Percentiles rank a stretch among this genome's conserved stretches.
Conservation (phyloP, 2,113 vertebrate genomes). For the Amphiprion ocellaris region DNA sequence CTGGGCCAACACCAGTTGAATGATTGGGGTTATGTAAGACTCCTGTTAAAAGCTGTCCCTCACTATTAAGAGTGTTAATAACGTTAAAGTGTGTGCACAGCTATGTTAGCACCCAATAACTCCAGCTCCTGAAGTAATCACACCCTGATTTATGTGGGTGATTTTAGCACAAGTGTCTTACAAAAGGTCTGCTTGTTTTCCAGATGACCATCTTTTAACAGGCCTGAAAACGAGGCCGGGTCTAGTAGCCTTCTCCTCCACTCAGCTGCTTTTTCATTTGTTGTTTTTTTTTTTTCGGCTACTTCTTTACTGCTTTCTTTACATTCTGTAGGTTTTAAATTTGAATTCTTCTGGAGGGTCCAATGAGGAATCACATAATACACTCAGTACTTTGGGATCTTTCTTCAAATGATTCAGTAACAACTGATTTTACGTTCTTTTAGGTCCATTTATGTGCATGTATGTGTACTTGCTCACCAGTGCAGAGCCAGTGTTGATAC, state of each 20-base stretch:
- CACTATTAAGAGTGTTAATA: conserved; percentile 64
- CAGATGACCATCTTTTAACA: conserved; percentile 49
- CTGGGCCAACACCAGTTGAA: conserved; percentile 46
- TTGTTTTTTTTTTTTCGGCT: conserved; percentile 24
- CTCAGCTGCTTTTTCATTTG: conserved; percentile 38
- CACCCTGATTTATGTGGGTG: conserved; percentile 55
- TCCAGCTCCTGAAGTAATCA: conserved; percentile 62
- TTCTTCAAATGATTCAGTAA: conserved; percentile 15
- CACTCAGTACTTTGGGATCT: conserved; percentile 3
- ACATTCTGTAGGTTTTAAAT: conserved; percentile 33
- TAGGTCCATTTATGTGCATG: not conserved
- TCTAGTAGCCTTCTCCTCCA: conserved; percentile 42
- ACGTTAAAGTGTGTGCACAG: conserved; percentile 37
- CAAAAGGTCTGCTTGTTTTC: conserved; percentile 57
- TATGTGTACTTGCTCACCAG: not conserved
- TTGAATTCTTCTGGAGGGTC: conserved; percentile 17
- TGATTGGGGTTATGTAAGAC: conserved; percentile 23
- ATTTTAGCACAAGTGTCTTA: conserved; percentile 46
- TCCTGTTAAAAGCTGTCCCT: conserved; percentile 60
- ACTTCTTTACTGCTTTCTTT: conserved; percentile 15
- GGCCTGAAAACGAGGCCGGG: conserved; percentile 42
- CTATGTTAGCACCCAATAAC: conserved; percentile 63
- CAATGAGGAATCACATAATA: conserved; percentile 40
- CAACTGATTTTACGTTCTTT: not conserved
- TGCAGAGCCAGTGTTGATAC: conserved; percentile 23